phyloP scores from a whole-genome alignment of 2,888 invertebrate genomes.

The Andrena bicolor region DNA sequence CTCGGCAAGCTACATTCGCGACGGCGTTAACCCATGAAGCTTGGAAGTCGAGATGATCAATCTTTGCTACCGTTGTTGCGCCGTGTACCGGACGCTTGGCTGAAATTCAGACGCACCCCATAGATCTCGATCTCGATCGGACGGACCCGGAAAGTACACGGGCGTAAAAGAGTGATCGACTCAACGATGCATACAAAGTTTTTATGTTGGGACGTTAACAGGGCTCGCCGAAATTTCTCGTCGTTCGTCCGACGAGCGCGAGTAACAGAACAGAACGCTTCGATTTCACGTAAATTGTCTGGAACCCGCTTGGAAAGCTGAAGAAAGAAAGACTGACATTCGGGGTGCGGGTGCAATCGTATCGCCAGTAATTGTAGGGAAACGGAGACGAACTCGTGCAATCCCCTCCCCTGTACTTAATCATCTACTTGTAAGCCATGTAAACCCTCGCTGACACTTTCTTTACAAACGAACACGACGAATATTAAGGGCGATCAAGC shows the following conservation, averaged over 20 bases:
- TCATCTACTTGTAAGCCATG: conserved; percentile 49
- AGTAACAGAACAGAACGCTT: conserved; percentile 16
- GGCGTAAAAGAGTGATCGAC: not conserved
- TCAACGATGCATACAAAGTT: not conserved
- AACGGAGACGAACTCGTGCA: conserved; percentile 15
- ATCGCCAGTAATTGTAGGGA: conserved; percentile 46
- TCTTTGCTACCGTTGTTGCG: not conserved
- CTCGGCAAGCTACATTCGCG: not conserved
- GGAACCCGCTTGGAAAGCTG: conserved; percentile 33
- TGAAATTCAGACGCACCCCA: conserved; percentile 38
- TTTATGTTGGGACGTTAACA: not conserved
- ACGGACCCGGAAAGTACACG: conserved; percentile 56
- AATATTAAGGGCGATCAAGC: conserved; percentile 26
- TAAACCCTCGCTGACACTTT: conserved; percentile 32
- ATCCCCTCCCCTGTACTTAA: conserved; percentile 36
- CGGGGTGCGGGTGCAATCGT: conserved; percentile 61
- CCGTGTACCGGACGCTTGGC: conserved; percentile 9
- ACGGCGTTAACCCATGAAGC: not conserved
- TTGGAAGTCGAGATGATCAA: not conserved
- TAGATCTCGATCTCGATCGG: conserved; percentile 62
- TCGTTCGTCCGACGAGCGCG: conserved; percentile 48
- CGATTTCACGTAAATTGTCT: not conserved
- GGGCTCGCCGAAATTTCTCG: conserved; percentile 31
- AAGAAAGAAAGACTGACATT: conserved; percentile 73
- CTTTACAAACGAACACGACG: conserved; percentile 26